Base-by-base conservation (phyloP, 2,888 invertebrate species). In the Drosophila rellima region DNA sequence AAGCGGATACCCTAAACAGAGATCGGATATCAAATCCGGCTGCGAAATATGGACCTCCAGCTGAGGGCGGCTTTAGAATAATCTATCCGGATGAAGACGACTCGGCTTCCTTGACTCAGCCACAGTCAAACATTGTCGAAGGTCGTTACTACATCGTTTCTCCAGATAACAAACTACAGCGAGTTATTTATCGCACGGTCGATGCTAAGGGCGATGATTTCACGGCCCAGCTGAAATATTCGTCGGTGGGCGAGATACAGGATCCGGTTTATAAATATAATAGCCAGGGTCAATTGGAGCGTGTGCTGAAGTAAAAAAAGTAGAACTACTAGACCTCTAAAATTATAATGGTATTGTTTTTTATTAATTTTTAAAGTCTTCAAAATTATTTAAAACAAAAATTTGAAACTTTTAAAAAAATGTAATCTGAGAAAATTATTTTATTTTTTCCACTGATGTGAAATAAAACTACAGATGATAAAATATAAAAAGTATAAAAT, bases 71-170 rank as follows among this genome's bases (percentile, higher is more conserved):
- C n/a, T 74, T 85, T 13, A 69, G 64, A 13, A 85, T 91, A 47
- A 44, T 80, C 39, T 84, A 86, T 63, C 66, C 89, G 15, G 90
- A 89, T 15, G 76, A 78, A 1, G 73, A 76, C 1, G 73, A 71
- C 0, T 13, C 70, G 0, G 33, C 29, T 0, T 17, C 52, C 10
- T 2, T 57, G 8, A 35, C 18, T 2, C 55, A 67, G 2, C 45
- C 52, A 40, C 42, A 54, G 17, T 1, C 72, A 2, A 69, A 51
- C 15, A 47, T 68, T 3, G 57, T 45, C 20, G 68, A 90, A 26
- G 93, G 93, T 0, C 92, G 92, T 55, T 93, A 93, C 64, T 93
- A 92, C 64, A 83, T 93, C 6, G 74, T 93, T 3, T 90, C 91
- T 1, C 90, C 91, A 0, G 92, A 93, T 56, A 92, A 92, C 35